Base-by-base conservation (phyloP, 2,888 invertebrate genomes). In the Dasypogon diadema region DNA sequence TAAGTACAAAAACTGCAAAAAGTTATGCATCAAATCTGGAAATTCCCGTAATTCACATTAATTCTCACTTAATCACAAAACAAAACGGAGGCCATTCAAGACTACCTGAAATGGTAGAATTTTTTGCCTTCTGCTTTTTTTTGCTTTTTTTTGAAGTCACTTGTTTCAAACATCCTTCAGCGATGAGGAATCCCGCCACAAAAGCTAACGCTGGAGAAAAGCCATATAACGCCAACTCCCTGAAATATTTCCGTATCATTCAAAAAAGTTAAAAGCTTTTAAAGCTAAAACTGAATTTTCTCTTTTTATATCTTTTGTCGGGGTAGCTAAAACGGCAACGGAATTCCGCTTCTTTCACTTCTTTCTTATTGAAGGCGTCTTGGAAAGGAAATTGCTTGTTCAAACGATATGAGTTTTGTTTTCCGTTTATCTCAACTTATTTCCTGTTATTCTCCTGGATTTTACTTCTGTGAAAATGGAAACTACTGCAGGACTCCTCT, bases 391-490 rank as follows among this genome's bases (percentile, higher is more conserved):
- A 51, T 51, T 51, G 51, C 51, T 51, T 51, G 77, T 77, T 77
- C 75, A 46, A 75, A 75, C 75, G 72, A 77, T 75, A 72, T 65
- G 72, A 75, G 75, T 72, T 77, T 77, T 77, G 77, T 77, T 77
- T 77, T 77, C 75, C 75, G 77, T 72, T 75, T 77, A 75, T 77
- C 74, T 75, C 54, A 48, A 48, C 54, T 75, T 65, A 75, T 75
- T 75, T 65, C 75, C 75, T 65, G 51, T 65, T 55, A 55, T 65
- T 65, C 55, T 34, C 24, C 46, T 60, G 48, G 48, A 56, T 42
- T 73, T 42, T 42, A 12, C 42, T 42, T 42, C 1, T n/a, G 42
- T 42, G 42, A 42, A 42, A 42, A 42, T 42, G 42, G n/a, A 42
- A 42, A 42, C 42, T 42, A 42, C 42, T 42, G n/a, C n/a, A 42